Evolutionary conservation across 2,888 invertebrate genomes (phyloP), one percentile per base, ranked within the genome.

Genomic region (Drosophila buzzatii): DNA sequence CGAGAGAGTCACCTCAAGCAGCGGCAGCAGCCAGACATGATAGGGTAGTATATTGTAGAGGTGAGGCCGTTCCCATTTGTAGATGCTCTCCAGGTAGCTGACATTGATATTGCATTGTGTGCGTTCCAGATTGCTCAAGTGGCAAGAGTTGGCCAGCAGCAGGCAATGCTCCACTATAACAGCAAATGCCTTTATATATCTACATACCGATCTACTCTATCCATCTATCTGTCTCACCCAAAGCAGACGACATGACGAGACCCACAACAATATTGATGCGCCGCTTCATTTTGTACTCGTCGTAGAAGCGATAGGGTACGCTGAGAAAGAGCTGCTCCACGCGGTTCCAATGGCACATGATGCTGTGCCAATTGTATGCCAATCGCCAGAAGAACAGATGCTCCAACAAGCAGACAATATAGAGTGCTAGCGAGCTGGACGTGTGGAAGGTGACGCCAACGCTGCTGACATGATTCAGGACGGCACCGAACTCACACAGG

Each of bases 341-440:
- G 16, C 83, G 79, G 14, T 84, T 73, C 93, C 93, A 93, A 12
- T 76, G 71, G 3, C 70, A 58, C 76, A 92, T 92, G 7, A 93
- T 85, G 16, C 66, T 68, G 31, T 90, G 91, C 93, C 93, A 93
- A 33, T 89, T 90, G n/a, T 71, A 76, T 12, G 92, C 92, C 76
- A 93, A 69, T 59, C 89, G 82, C 92, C 92, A 92, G 51, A 92
- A 88, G 76, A 78, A 89, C 8, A 92, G 45, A 33, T 90, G 93
- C 63, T 90, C 92, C 79, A 91, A 49, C 60, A 92, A 58, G 35
- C 92, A 92, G 10, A 90, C 88, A n/a, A 77, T 63, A 61, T 82
- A 91, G 10, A 92, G 76, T 0, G 90, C 83, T 31, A 93, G 55
- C 2, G 85, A 59, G 61, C 91, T 92, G 18, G 92, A 84, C 1